Percentiles rank a stretch among this genome's conserved stretches.
These are phyloP conservation scores for Saguinus imperator DNA, from an alignment of 2,113 vertebrate genomes.

Conservation along the genomic window DNA sequence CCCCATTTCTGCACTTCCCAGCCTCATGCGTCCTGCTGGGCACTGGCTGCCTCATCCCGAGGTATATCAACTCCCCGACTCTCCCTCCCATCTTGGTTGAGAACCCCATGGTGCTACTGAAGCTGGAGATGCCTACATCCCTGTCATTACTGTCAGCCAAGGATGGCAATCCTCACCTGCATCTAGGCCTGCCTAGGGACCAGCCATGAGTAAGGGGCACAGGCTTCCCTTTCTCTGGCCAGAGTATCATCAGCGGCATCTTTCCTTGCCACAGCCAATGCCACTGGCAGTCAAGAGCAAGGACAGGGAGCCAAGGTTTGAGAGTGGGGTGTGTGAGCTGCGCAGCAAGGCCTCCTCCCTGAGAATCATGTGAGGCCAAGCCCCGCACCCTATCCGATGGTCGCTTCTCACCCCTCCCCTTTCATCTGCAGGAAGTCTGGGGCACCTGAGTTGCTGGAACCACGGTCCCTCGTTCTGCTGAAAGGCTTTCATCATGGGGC, in stretches of 20 bases:
- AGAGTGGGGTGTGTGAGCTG: neutral
- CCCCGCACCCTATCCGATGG: neutral
- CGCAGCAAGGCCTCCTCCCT: neutral
- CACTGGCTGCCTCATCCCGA: neutral
- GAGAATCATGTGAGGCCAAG: neutral
- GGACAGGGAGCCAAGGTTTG: neutral
- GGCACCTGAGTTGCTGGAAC: too few species aligned
- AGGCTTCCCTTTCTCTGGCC: neutral
- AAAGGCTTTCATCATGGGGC: neutral
- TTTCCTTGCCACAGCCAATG: neutral
- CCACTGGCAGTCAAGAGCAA: neutral
- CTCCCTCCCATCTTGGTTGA: too few species aligned
- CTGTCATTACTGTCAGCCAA: neutral
- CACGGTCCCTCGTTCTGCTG: neutral
- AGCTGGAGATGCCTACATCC: fast-evolving
- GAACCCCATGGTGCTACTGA: neutral
- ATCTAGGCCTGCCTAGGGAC: neutral
- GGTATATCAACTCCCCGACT: fast-evolving
- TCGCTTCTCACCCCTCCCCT: neutral
- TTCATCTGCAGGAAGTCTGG: neutral
- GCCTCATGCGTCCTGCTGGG: fast-evolving
- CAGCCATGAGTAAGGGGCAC: fast-evolving
- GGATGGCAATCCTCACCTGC: fast-evolving
- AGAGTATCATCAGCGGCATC: neutral
- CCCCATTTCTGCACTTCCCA: neutral